phyloP scores from a whole-genome alignment of 2,888 invertebrate species.

The Apotomis turbidana region DNA sequence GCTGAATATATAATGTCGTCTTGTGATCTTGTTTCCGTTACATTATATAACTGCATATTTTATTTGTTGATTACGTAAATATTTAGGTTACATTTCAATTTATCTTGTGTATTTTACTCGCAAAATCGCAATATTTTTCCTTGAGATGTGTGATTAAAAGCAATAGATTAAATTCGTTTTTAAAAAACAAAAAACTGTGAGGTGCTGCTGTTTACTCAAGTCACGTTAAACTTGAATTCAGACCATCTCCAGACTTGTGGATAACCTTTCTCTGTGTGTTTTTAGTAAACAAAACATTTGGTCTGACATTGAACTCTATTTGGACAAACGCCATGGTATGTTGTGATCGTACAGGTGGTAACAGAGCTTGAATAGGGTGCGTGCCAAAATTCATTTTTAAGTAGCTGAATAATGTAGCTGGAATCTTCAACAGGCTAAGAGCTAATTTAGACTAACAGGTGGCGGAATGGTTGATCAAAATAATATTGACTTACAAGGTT shows the following conservation, averaged over 20 bases:
- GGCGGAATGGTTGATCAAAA: neutral
- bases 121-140: too few relatives aligned
- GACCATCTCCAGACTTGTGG: too few relatives aligned
- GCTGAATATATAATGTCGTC: neutral
- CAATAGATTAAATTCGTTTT: too few relatives aligned
- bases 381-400: slow-evolving; percentile 39
- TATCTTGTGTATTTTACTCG: too few relatives aligned
- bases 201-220: too few relatives aligned
- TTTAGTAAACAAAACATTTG: neutral
- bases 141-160: too few relatives aligned
- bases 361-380: slow-evolving; percentile 16
- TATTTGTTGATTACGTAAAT: too few relatives aligned
- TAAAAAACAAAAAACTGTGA: too few relatives aligned
- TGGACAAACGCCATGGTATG: slow-evolving; percentile 38
- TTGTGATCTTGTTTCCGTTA: neutral
- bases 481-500: too few relatives aligned
- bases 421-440: slow-evolving; percentile 22
- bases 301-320: slow-evolving; percentile 13
- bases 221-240: too few relatives aligned
- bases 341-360: slow-evolving; percentile 34
- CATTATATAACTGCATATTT: too few relatives aligned
- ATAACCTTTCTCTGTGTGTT: neutral
- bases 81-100: too few relatives aligned
- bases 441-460: slow-evolving; percentile 10
- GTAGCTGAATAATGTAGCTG: slow-evolving; percentile 12